These are phyloP conservation scores for Balaeniceps rex DNA, from an alignment of 2,113 vertebrate genomes.

Conservation along the genomic window DNA sequence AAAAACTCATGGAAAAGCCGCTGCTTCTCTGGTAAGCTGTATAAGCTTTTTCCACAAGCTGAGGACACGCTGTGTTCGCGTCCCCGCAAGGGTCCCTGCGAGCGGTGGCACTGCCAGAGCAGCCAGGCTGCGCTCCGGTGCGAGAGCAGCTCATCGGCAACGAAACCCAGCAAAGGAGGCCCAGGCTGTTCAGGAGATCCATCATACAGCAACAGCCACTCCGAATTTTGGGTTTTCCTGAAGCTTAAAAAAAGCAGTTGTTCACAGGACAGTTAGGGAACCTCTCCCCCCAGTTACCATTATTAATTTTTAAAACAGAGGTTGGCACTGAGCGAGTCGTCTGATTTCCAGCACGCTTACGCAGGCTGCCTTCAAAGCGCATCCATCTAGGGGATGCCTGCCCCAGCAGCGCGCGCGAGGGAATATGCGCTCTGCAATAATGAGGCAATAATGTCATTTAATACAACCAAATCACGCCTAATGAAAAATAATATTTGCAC, in stretches of 20 bases:
- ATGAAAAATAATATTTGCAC: slow-evolving; percentile 48
- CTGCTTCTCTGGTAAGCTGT: background rate
- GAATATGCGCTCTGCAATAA: background rate
- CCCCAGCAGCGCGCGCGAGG: background rate
- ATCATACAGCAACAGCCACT: background rate
- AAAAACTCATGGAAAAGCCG: background rate
- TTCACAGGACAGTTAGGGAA: background rate
- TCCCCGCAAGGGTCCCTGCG: background rate
- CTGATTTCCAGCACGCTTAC: background rate
- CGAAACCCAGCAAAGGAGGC: background rate
- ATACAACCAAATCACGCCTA: slow-evolving; percentile 1
- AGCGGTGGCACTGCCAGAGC: background rate
- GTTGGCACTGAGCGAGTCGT: background rate
- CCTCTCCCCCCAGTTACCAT: background rate
- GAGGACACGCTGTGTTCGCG: accelerated
- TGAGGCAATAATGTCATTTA: slow-evolving; percentile 10
- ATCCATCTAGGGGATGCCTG: background rate
- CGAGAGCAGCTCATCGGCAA: background rate
- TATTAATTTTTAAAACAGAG: background rate
- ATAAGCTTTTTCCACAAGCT: background rate
- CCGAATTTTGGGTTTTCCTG: accelerated
- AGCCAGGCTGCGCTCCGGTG: background rate
- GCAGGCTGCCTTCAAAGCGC: background rate
- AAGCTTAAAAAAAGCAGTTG: background rate
- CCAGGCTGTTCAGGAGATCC: accelerated